These are phyloP conservation scores for Molossus molossus DNA, from an alignment of 2,797 vertebrate species.

Conservation along the genomic window DNA sequence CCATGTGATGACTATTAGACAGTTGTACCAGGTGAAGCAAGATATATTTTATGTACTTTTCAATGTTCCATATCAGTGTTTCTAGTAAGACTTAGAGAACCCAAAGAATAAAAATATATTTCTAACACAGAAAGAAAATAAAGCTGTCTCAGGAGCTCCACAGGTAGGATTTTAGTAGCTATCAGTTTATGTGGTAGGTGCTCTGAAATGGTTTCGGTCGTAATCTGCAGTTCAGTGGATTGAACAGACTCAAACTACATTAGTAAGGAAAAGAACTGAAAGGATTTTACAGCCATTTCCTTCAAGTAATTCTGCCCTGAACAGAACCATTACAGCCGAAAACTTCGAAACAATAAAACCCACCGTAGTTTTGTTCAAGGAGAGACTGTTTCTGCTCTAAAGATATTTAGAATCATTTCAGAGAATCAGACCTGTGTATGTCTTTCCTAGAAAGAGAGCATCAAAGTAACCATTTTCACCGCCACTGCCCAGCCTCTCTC, in stretches of 20 bases:
- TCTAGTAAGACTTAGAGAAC: not conserved
- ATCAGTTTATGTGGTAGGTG: not conserved
- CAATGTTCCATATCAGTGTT: not conserved
- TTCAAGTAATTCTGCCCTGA: constrained; percentile 2
- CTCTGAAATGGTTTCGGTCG: not conserved
- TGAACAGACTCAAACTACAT: not conserved
- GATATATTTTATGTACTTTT: not conserved
- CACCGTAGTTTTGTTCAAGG: not conserved
- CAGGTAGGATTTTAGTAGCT: not conserved
- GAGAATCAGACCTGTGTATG: not conserved
- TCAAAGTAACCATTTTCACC: not conserved
- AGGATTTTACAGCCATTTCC: not conserved
- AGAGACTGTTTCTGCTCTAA: not conserved
- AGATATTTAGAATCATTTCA: constrained; percentile 24
- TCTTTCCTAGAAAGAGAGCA: constrained; percentile 36
- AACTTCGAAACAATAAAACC: constrained; percentile 46
- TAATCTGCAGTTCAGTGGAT: not conserved
- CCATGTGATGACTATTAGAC: not conserved
- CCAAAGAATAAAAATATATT: not conserved
- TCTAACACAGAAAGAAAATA: not conserved
- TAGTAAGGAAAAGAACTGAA: constrained; percentile 13
- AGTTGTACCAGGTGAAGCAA: not conserved
- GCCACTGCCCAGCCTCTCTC: not conserved
- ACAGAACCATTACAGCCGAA: not conserved
- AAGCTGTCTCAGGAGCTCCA: not conserved